Base-by-base conservation (phyloP, 2,113 vertebrate species). In the Ibidorhyncha struthersii region DNA sequence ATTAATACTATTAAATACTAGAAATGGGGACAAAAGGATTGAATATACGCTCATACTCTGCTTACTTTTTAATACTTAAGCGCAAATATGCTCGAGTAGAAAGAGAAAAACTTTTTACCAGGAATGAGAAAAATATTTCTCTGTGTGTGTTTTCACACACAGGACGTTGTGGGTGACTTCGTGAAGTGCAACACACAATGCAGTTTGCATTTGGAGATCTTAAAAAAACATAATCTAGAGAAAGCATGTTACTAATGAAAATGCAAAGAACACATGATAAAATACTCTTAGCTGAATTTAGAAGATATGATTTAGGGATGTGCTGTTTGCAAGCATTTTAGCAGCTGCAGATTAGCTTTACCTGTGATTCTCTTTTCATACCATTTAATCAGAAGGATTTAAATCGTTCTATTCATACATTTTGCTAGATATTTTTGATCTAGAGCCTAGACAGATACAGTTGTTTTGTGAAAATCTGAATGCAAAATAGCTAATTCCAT, bases 91-190 rank as follows among this genome's bases (percentile, higher is more conserved):
- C 11, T 50, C 1, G 1, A 73, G 12, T 59, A 36, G 45, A 36
- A 86, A 55, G 58, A 34, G 50, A 55, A 59, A 22, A 23, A 3
- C 8, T 61, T 83, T 20, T 47, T 41, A n/a, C 4, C 6, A 49
- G 21, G 62, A 91, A 52, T 69, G 34, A 85, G 66, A 73, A 80
- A 90, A 52, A 71, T 83, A 34, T 58, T 90, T 91, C n/a, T 66
- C 4, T 0, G 0, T 36, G 20, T 36, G 0, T 27, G 15, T 85
- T 77, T 92, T 88, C 71, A 70, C 36, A 40, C 27, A 77, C 30
- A 62, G 22, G 22, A 77, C 4, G 4, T n/a, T 36, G 53, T 87
- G 32, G 10, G 25, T 79, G 45, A 65, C 49, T 76, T 19, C 4
- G 9, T 25, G 0, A 94, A 82, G 41, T 63, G 56, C 59, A 81